Conservation (phyloP, 2,797 vertebrate species). For the Myripristis jacobus region DNA sequence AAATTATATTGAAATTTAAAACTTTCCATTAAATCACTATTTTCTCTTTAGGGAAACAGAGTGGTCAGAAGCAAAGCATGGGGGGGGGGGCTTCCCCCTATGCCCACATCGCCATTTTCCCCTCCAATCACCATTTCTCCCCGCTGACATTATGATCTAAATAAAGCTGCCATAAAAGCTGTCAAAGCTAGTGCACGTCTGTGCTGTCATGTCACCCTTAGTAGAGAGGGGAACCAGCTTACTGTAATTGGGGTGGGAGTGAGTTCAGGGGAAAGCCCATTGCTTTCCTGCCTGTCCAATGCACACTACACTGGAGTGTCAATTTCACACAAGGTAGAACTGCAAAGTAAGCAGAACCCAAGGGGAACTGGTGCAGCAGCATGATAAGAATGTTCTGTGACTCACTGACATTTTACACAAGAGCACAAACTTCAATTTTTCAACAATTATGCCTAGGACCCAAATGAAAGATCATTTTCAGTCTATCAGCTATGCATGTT, state of each 20-base stretch:
- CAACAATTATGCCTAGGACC: not conserved
- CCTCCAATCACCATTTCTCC: too few species aligned
- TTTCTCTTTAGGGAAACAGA: not conserved
- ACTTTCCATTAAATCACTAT: too few species aligned
- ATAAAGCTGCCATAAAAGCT: constrained; percentile 23
- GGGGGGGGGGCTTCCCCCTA: not conserved
- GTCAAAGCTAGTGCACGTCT: constrained; percentile 21
- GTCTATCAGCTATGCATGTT: not conserved
- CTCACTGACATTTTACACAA: constrained; percentile 37
- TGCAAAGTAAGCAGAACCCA: constrained; percentile 38
- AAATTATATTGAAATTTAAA: not conserved
- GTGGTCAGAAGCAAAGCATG: not conserved
- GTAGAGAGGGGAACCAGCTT: constrained; percentile 61
- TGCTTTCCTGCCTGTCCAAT: constrained; percentile 52
- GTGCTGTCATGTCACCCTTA: constrained; percentile 42
- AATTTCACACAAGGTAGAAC: constrained; percentile 63
- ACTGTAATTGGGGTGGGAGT: constrained; percentile 69
- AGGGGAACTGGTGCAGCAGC: constrained; percentile 34
- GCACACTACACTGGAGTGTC: constrained; percentile 52
- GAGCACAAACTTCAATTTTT: not conserved
- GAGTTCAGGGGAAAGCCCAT: constrained; percentile 47
- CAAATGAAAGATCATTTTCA: not conserved
- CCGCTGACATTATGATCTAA: constrained; percentile 20
- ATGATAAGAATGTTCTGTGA: constrained; percentile 13
- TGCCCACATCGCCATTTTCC: not conserved